phyloP scores from a whole-genome alignment of 2,113 vertebrate genomes.

The Calidris pygmaea region DNA sequence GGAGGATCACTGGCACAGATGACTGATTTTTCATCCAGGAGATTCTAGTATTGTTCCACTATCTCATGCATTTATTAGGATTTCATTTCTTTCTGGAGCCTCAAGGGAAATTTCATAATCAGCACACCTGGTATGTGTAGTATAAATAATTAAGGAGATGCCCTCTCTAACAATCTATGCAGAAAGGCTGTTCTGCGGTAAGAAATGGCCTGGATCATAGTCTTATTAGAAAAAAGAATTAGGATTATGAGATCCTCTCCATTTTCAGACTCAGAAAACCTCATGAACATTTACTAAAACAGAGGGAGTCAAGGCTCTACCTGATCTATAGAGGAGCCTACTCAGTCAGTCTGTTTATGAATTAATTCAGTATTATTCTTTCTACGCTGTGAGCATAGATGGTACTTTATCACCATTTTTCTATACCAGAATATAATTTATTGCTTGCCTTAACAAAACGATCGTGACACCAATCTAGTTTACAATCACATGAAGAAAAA shows the following conservation, averaged over 20 bases:
- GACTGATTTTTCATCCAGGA: conserved; percentile 46
- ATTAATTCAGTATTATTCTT: background rate
- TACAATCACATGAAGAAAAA: background rate
- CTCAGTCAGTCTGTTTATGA: background rate
- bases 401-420: background rate
- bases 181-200: conserved; percentile 20
- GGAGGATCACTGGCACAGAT: background rate
- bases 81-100: conserved; percentile 57
- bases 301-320: background rate
- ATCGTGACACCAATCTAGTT: background rate
- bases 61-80: conserved; percentile 47
- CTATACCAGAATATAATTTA: background rate
- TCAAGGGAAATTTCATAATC: conserved; percentile 52
- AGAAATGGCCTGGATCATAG: background rate
- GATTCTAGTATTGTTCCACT: conserved; percentile 29
- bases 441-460: background rate
- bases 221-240: background rate
- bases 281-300: background rate
- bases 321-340: background rate
- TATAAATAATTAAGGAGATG: conserved; percentile 56
- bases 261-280: background rate
- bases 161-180: background rate
- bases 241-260: background rate
- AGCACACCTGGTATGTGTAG: conserved; percentile 50
- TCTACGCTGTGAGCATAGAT: background rate